Evolutionary conservation across 2,888 invertebrate genomes (phyloP).

Genomic region (Melitaea athalia): DNA sequence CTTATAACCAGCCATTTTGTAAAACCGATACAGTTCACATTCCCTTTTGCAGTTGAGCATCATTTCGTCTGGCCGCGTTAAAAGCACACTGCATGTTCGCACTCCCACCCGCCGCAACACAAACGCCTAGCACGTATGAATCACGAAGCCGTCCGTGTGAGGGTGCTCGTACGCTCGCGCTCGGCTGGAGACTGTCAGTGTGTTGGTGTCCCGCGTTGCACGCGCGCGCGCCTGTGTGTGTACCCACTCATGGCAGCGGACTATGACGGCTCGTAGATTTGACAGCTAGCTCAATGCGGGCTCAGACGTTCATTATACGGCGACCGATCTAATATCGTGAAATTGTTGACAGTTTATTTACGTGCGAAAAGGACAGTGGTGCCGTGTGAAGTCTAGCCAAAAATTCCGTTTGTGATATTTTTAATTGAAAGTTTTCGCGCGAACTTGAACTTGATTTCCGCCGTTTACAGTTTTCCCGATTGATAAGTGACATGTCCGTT

Average conservation of each 20-base stretch:
- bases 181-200: constrained; percentile 77
- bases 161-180: constrained; percentile 72
- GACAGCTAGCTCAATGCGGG: constrained; percentile 83
- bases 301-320: constrained; percentile 81
- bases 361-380: constrained; percentile 54
- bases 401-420: constrained; percentile 39
- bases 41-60: constrained; percentile 75
- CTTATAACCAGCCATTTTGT: constrained; percentile 74
- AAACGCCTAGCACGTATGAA: constrained; percentile 71
- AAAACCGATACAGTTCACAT: constrained; percentile 70
- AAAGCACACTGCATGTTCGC: constrained; percentile 81
- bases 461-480: constrained; percentile 54
- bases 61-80: constrained; percentile 80
- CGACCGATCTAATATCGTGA: constrained; percentile 75
- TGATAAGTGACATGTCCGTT: constrained; percentile 72
- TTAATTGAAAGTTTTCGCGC: constrained; percentile 62
- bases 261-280: constrained; percentile 84
- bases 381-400: constrained; percentile 44
- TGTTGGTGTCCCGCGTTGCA: constrained; percentile 73
- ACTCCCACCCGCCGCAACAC: constrained; percentile 79
- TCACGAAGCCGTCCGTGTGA: constrained; percentile 64
- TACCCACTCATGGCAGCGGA: constrained; percentile 80
- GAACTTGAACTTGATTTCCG: constrained; percentile 64
- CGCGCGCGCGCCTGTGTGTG: constrained; percentile 73
- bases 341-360: constrained; percentile 70